These are phyloP conservation scores for Scaeva pyrastri DNA, from an alignment of 2,888 invertebrate species.

Conservation along the genomic window DNA sequence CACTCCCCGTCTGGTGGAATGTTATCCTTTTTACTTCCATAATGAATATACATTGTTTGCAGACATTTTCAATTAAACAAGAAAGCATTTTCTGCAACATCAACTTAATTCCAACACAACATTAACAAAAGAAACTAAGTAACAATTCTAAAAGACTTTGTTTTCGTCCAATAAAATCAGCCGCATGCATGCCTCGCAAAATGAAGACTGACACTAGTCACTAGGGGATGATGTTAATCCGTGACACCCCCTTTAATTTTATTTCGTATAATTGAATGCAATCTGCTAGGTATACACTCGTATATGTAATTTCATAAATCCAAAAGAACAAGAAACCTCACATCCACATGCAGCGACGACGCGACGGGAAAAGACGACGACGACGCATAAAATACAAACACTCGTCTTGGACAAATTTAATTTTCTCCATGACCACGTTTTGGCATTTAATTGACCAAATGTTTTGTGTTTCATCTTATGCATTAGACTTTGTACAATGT, in stretches of 20 bases:
- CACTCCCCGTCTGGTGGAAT: no score
- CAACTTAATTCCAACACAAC: no score
- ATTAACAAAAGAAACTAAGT: no score
- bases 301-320: not conserved
- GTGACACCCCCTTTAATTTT: slow-evolving; percentile 14
- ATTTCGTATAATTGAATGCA: slow-evolving; percentile 69
- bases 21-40: no score
- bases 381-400: not conserved
- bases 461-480: slow-evolving; percentile 5
- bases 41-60: no score
- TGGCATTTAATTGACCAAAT: slow-evolving; percentile 62
- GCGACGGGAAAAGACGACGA: no score
- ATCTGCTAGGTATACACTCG: slow-evolving; percentile 27
- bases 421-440: slow-evolving; percentile 69
- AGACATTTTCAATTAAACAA: no score
- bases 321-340: slow-evolving; percentile 5
- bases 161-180: slow-evolving; percentile 23
- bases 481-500: not conserved
- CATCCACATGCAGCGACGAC: no score
- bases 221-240: slow-evolving; percentile 30
- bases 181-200: slow-evolving; percentile 9
- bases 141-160: no score
- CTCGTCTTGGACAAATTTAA: slow-evolving; percentile 52
- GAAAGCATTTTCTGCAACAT: no score
- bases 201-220: no score